Conservation (phyloP, 1,140 invertebrate species). For the Danaus plexippus region DNA sequence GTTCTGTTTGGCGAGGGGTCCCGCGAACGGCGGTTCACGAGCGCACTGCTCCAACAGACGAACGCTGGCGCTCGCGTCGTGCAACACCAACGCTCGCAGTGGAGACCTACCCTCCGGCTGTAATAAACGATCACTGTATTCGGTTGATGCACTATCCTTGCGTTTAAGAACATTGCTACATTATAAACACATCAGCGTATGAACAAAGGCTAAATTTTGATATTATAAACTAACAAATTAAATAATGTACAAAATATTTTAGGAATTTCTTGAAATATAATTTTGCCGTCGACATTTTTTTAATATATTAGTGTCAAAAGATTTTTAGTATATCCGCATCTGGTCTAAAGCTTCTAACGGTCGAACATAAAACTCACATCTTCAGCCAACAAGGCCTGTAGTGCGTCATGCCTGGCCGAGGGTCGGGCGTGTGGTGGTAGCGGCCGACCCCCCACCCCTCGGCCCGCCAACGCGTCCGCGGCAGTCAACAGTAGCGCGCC, state of each 20-base stretch:
- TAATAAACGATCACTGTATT: too few species aligned
- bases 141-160: too few species aligned
- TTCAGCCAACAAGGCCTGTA: conserved; percentile 39
- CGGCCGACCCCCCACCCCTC: conserved; percentile 90
- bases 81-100: conserved; percentile 47
- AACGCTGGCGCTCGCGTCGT: conserved; percentile 53
- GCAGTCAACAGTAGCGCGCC: conserved; percentile 94
- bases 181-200: too few species aligned
- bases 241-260: too few species aligned
- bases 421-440: conserved; percentile 80
- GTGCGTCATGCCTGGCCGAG: conserved; percentile 84
- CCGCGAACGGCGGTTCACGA: conserved; percentile 61
- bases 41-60: conserved; percentile 62
- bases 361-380: conserved; percentile 21
- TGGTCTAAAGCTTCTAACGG: too few species aligned
- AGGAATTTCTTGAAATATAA: too few species aligned
- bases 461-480: conserved; percentile 93
- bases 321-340: too few species aligned
- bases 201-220: too few species aligned
- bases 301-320: neutral
- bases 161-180: too few species aligned
- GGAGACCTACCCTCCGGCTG: conserved; percentile 35
- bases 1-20: conserved; percentile 67
- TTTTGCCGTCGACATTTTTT: neutral
- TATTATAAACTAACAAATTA: too few species aligned